Percentiles rank a stretch among this genome's conserved stretches.
phyloP scores from a whole-genome alignment of 2,888 invertebrate genomes.

The Pyrrhopygopsis socrates region DNA sequence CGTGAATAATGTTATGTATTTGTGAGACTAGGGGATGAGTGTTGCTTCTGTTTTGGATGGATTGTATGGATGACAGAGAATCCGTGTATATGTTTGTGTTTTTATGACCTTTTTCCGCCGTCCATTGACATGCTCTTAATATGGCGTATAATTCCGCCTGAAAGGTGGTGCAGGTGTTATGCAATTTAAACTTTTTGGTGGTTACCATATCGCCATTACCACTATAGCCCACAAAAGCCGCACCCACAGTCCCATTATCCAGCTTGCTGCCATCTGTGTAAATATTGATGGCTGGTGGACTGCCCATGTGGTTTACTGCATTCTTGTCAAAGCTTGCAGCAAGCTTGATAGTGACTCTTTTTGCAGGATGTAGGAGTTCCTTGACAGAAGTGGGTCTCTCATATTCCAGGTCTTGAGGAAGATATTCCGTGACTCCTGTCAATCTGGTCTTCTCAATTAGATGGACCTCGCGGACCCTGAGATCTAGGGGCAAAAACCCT shows the following conservation, averaged over 20 bases:
- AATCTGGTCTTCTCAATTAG: neutral
- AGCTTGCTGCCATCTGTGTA: neutral
- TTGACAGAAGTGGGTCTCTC: neutral
- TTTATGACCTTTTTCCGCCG: too few relatives aligned
- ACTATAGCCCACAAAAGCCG: constrained; percentile 3
- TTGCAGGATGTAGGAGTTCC: neutral
- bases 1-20: too few relatives aligned
- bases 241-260: neutral
- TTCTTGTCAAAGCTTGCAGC: too few relatives aligned
- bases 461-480: neutral
- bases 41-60: too few relatives aligned
- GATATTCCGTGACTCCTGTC: neutral
- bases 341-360: neutral
- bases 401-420: neutral
- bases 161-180: too few relatives aligned
- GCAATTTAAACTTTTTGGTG: neutral
- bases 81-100: too few relatives aligned
- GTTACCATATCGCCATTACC: constrained; percentile 53
- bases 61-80: too few relatives aligned
- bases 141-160: too few relatives aligned
- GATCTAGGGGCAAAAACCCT: neutral
- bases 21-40: too few relatives aligned
- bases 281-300: neutral
- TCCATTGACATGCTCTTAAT: neutral
- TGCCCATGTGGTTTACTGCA: neutral